These are phyloP conservation scores for Benitochromis conjunctus DNA, from an alignment of 2,113 vertebrate species.

Conservation along the genomic window DNA sequence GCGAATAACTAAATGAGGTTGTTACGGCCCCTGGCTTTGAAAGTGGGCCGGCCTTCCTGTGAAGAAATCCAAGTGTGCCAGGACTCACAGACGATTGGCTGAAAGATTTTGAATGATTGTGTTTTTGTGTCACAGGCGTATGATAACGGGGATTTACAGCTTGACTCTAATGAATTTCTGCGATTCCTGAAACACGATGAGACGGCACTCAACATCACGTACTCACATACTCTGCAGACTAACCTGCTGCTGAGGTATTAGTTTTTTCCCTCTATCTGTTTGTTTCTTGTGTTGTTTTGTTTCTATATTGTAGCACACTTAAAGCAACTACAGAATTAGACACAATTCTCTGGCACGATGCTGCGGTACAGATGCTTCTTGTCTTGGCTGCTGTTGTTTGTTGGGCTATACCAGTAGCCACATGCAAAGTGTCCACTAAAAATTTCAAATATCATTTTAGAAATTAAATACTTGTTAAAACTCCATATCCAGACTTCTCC, in stretches of 20 bases:
- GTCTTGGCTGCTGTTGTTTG: too few species aligned
- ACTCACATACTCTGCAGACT: slow-evolving; percentile 79
- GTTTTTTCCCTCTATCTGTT: neutral
- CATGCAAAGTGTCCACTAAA: neutral
- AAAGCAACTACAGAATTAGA: too few species aligned
- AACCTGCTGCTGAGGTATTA: slow-evolving; percentile 84
- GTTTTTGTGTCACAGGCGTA: slow-evolving; percentile 25
- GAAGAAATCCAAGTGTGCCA: too few species aligned
- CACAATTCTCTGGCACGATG: too few species aligned
- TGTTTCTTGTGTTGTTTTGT: rapidly evolving
- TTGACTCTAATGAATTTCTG: slow-evolving; percentile 85
- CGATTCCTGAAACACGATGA: slow-evolving; percentile 91
- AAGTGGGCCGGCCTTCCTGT: too few species aligned
- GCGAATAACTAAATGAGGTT: neutral
- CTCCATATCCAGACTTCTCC: neutral
- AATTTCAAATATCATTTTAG: neutral
- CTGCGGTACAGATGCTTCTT: too few species aligned
- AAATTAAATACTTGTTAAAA: neutral
- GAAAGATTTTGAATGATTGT: neutral
- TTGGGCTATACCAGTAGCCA: too few species aligned
- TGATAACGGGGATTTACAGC: slow-evolving; percentile 39
- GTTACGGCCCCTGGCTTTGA: too few species aligned
- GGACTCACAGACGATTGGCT: too few species aligned
- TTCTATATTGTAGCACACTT: neutral
- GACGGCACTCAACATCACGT: slow-evolving; percentile 83